Evolutionary conservation across 2,113 vertebrate genomes (phyloP), one percentile per base, ranked within the genome.

Genomic region (Galbula dea): DNA sequence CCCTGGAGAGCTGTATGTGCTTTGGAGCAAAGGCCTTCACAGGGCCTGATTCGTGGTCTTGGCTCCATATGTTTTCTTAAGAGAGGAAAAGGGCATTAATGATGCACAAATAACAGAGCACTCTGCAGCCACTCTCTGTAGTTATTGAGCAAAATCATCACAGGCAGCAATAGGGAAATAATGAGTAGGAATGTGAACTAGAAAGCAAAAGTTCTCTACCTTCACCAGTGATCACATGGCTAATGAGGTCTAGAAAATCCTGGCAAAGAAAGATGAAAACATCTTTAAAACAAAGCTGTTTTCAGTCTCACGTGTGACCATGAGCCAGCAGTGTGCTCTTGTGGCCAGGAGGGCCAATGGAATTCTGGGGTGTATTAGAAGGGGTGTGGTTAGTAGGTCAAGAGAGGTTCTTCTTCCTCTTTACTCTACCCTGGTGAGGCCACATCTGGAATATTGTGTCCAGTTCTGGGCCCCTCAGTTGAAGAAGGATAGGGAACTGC

Each of bases 201-300:
- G 74, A 85, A 92, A 89, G 67, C 15, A 84, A 87, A 94, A 49
- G 45, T 57, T 61, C 81, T 52, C 39, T 61, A 54, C 9, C 29
- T 8, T 51, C 22, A 55, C 49, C 45, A 79, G 58, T 61, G 78
- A 72, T 30, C 61, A 80, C 2, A 1, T 2, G 2, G n/a, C 21
- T 80, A 78, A 80, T 21, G 48, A 75, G 32, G 49, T 83, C n/a
- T 51, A 71, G 59, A 51, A 91, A 72, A 81, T 73, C 88, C 32
- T 83, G 43, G 7, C 20, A 41, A 49, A 69, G 41, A 91, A 69
- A 61, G 29, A 43, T 21, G 18, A 77, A 91, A 83, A 4, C 3
- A 72, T 76, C 12, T 80, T 80, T 41, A 36, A 91, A 91, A 57
- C 39, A 61, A 77, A 57, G 11, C 34, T 78, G 32, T 29, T 55